Evolutionary conservation across 2,888 invertebrate species (phyloP).

Genomic region (Cataglyphis cursor): DNA sequence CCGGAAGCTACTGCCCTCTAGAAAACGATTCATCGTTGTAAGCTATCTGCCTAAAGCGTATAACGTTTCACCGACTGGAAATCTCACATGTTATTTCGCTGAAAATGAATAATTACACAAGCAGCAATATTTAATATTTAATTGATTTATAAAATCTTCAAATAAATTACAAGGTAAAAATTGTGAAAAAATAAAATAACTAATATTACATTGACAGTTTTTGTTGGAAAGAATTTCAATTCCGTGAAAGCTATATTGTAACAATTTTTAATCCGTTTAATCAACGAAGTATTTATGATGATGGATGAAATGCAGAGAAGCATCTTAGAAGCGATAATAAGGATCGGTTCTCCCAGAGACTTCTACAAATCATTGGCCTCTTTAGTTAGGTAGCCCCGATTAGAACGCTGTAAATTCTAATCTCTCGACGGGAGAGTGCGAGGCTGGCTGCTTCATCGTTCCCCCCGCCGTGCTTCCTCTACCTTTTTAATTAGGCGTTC

Average conservation of each 20-base stretch:
- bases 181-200: not conserved
- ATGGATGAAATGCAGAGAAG: slow-evolving; percentile 5
- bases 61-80: not conserved
- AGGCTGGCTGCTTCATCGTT: slow-evolving; percentile 51
- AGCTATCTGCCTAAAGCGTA: not conserved
- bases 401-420: slow-evolving; percentile 77
- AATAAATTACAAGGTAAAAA: not conserved
- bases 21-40: slow-evolving; percentile 23
- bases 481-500: slow-evolving; percentile 70
- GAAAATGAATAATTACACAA: not conserved
- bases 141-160: not conserved
- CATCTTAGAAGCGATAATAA: slow-evolving; percentile 63
- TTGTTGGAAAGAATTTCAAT: not conserved
- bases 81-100: slow-evolving; percentile 8
- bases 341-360: slow-evolving; percentile 58
- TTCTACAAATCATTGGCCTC: slow-evolving; percentile 65
- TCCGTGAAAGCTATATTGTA: not conserved
- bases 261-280: not conserved
- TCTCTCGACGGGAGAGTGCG: slow-evolving; percentile 66
- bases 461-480: slow-evolving; percentile 27
- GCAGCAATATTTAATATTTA: not conserved
- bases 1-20: slow-evolving; percentile 70
- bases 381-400: slow-evolving; percentile 71
- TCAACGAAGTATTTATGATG: not conserved
- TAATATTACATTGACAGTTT: not conserved